Conservation (phyloP, 2,797 vertebrate species). For the Ctenopoma kingsleyae region DNA sequence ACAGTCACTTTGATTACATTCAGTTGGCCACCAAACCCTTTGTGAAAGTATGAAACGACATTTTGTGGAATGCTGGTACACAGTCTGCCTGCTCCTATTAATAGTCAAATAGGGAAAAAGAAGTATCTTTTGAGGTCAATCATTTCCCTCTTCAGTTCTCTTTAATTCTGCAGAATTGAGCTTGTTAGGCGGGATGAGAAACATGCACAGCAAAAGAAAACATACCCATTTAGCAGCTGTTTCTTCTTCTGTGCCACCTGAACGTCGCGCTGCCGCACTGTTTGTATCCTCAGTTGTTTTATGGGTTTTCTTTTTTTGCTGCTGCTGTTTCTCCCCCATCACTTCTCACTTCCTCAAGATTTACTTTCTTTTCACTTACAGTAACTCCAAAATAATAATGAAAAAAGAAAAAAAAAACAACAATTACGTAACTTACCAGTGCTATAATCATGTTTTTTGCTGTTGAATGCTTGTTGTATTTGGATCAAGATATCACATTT, state of each 20-base stretch:
- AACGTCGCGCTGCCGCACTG: slow-evolving; percentile 28
- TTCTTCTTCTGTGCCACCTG: slow-evolving; percentile 61
- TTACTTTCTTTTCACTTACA: slow-evolving; percentile 45
- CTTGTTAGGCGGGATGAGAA: slow-evolving; percentile 71
- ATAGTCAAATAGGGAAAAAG: slow-evolving; percentile 67
- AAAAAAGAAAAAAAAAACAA: slow-evolving; percentile 7
- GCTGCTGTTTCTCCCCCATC: not conserved
- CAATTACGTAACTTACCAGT: slow-evolving; percentile 57
- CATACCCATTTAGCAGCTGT: slow-evolving; percentile 67
- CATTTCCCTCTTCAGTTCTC: slow-evolving; percentile 64
- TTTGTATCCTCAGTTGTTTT: slow-evolving; percentile 35
- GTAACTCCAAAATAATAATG: slow-evolving; percentile 46
- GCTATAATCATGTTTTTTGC: slow-evolving; percentile 64
- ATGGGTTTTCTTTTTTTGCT: slow-evolving; percentile 16
- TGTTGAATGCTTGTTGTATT: slow-evolving; percentile 72
- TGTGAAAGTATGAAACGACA: slow-evolving; percentile 55
- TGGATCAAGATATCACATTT: slow-evolving; percentile 81
- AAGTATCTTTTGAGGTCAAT: slow-evolving; percentile 80
- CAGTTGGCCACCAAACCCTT: slow-evolving; percentile 39
- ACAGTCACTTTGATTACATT: slow-evolving; percentile 39
- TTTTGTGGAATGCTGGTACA: slow-evolving; percentile 64
- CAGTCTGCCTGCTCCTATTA: slow-evolving; percentile 75
- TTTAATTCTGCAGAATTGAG: slow-evolving; percentile 63
- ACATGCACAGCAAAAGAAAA: slow-evolving; percentile 55
- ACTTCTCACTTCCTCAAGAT: slow-evolving; percentile 36